phyloP scores from a whole-genome alignment of 2,888 invertebrate genomes.

The Aleiodes testaceus region DNA sequence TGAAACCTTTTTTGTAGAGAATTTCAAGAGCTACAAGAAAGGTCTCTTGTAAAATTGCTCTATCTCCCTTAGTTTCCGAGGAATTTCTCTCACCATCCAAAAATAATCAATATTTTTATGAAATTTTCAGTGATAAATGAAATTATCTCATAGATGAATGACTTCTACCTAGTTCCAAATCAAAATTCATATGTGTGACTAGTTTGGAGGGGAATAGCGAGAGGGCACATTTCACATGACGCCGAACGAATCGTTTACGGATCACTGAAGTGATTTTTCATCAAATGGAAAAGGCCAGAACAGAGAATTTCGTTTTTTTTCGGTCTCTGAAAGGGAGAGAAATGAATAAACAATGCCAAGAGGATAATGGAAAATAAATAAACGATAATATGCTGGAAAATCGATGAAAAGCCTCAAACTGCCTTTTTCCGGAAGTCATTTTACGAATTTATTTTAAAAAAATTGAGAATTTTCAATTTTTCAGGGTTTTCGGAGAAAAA shows the following conservation, averaged over 20 bases:
- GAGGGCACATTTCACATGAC: constrained; percentile 18
- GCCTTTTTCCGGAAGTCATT: neutral
- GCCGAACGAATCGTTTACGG: constrained; percentile 31
- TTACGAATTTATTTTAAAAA: constrained; percentile 19
- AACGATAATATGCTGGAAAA: neutral
- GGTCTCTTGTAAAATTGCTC: no score
- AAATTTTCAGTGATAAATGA: constrained; percentile 9
- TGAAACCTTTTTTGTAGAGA: no score
- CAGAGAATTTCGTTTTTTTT: neutral
- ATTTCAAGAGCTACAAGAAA: no score
- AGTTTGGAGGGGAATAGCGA: neutral
- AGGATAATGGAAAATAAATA: no score
- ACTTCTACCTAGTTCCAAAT: neutral
- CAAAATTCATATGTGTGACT: constrained; percentile 7
- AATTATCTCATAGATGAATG: constrained; percentile 5
- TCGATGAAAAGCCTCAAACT: neutral
- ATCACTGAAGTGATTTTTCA: constrained; percentile 35
- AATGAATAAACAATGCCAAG: constrained; percentile 17
- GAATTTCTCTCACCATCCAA: no score
- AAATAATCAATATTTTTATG: no score
- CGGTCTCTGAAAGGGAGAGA: neutral
- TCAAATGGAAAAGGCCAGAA: constrained; percentile 28
- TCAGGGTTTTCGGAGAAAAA: no score
- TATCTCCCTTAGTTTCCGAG: no score
- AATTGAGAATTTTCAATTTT: neutral